Base-by-base conservation (phyloP, 2,888 invertebrate genomes). In the Caenorhabditis sp. region DNA sequence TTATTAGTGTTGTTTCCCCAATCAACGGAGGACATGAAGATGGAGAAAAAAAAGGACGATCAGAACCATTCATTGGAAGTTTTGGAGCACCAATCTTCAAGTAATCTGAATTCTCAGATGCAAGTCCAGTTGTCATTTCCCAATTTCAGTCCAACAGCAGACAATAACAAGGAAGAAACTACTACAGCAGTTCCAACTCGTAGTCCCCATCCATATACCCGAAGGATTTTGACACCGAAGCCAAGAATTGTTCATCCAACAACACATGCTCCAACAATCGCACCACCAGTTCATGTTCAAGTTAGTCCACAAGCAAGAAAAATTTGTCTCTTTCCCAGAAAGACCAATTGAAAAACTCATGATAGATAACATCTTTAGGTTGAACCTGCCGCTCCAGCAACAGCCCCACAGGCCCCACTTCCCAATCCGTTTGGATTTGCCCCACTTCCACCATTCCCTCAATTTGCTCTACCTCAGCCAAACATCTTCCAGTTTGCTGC, bases 41-140 rank as follows among this genome's bases (percentile, higher is more conserved):
- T 26, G 56, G 47, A 4, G 80, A 72, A 1, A 72, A 72, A 47
- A 71, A 67, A 15, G 51, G 65, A 18, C 55, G 74, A 35, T 53
- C 51, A 1, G 82, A 82, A 24, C 78, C 78, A 24, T 83, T 83
- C 20, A 80, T 80, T 47, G 83, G 85, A 61, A 85, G 83, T 72
- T 85, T 85, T 24, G 85, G 85, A 40, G 85, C 85, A 13, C 64
- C 85, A 22, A 85, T 85, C 28, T 82, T 77, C 61, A 69, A 82
- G 82, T 81, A n/a, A n/a, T n/a, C n/a, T n/a, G 8, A 76, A 47
- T 51, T 56, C 6, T 62, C 68, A 24, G 0, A 37, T 1, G 0
- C 6, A 65, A 24, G 8, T 6, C 9, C 18, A 20, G 35, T 11
- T 51, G 32, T 24, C 32, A 2, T 6, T 20, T 24, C 24, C 47